phyloP scores from a whole-genome alignment of 1,140 invertebrate species.

The Antheraea mylitta region DNA sequence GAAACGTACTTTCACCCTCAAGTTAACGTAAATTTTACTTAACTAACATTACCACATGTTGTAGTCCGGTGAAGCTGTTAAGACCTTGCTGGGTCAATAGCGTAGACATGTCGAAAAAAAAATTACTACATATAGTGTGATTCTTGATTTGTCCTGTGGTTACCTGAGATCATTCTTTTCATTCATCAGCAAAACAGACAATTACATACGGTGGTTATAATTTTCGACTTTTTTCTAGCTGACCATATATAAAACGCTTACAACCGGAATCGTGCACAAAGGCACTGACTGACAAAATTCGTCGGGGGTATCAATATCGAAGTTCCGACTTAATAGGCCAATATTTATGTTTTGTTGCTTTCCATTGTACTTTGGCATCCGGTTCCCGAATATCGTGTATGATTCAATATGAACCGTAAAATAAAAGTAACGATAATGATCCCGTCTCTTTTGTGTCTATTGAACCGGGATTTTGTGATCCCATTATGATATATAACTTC shows the following conservation, averaged over 20 bases:
- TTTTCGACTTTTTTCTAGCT: slow-evolving; percentile 45
- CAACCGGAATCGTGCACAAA: slow-evolving; percentile 64
- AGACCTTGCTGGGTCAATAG: no score
- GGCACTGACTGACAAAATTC: slow-evolving; percentile 60
- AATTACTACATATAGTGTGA: slow-evolving; percentile 29
- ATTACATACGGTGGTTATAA: neutral
- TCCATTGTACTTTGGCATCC: slow-evolving; percentile 50
- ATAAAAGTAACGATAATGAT: slow-evolving; percentile 10
- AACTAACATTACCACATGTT: slow-evolving; percentile 27
- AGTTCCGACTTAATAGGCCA: slow-evolving; percentile 69
- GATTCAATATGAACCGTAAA: slow-evolving; percentile 13
- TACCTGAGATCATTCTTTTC: slow-evolving; percentile 47
- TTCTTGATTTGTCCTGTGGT: slow-evolving; percentile 26
- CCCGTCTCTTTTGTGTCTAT: slow-evolving; percentile 4
- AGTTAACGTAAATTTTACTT: slow-evolving; percentile 5
- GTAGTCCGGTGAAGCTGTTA: no score
- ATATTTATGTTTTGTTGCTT: slow-evolving; percentile 68
- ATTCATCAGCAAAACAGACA: slow-evolving; percentile 28
- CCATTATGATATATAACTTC: slow-evolving; percentile 61
- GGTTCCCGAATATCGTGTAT: slow-evolving; percentile 17
- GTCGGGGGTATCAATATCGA: slow-evolving; percentile 59
- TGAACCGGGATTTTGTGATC: slow-evolving; percentile 4
- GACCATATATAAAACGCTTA: slow-evolving; percentile 53
- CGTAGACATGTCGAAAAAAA: no score
- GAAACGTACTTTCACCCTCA: slow-evolving; percentile 26